Evolutionary conservation across 2,113 vertebrate species (phyloP).

Genomic region (Hypanus sabinus): DNA sequence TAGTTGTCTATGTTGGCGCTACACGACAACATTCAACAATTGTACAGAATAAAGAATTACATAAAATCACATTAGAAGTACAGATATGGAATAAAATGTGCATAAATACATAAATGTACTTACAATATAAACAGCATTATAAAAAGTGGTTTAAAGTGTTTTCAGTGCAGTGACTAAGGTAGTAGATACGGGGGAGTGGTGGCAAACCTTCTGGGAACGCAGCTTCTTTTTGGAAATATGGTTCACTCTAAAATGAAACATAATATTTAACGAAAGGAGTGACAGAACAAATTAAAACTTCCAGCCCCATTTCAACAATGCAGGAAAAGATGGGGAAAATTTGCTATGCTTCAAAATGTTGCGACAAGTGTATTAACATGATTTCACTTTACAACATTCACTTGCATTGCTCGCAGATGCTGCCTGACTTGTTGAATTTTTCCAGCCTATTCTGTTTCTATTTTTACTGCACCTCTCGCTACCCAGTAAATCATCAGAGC

Average conservation of each 20-base stretch:
- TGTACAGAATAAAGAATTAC: too few species aligned
- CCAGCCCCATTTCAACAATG: not conserved
- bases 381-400: not conserved
- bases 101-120: too few species aligned
- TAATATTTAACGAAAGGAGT: not conserved
- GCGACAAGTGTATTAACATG: not conserved
- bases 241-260: not conserved
- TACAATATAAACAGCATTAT: too few species aligned
- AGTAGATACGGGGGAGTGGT: not conserved
- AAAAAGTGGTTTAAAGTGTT: too few species aligned
- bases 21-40: too few species aligned
- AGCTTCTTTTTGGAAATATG: not conserved
- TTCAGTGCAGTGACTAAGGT: too few species aligned
- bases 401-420: not conserved
- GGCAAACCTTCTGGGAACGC: too few species aligned
- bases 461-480: not conserved
- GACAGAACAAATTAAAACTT: not conserved
- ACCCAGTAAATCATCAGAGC: not conserved
- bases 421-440: too few species aligned
- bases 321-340: not conserved
- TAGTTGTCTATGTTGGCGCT: too few species aligned
- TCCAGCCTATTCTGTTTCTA: too few species aligned
- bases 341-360: not conserved
- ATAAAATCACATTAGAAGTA: too few species aligned
- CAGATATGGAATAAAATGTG: too few species aligned